Conservation (phyloP, 2,797 vertebrate species). For the Ceryle rudis region DNA sequence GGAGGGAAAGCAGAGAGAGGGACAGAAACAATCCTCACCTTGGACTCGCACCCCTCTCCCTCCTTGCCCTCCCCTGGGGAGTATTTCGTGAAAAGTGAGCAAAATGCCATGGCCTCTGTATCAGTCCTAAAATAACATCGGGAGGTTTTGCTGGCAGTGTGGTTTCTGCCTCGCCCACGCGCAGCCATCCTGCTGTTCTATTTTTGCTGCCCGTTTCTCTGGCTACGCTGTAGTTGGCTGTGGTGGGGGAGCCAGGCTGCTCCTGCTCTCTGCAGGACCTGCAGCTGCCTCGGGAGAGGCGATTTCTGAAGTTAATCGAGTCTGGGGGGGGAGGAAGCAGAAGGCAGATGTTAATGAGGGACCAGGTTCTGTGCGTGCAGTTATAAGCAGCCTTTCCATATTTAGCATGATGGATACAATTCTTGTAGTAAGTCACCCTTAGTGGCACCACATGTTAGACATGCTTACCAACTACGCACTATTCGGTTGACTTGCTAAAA, state of each 20-base stretch:
- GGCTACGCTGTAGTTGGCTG: slow-evolving; percentile 83
- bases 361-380: neutral
- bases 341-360: neutral
- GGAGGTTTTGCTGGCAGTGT: slow-evolving; percentile 90
- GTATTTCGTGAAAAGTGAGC: slow-evolving; percentile 32
- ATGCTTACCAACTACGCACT: neutral
- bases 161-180: slow-evolving; percentile 95
- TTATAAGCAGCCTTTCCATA: neutral
- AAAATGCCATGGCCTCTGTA: slow-evolving; percentile 72
- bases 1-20: neutral
- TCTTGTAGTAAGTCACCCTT: neutral
- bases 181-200: slow-evolving; percentile 90
- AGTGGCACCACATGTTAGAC: neutral
- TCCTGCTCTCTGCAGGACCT: slow-evolving; percentile 74
- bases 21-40: neutral
- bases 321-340: neutral
- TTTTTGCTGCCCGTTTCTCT: slow-evolving; percentile 91
- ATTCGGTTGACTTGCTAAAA: neutral
- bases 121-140: slow-evolving; percentile 80
- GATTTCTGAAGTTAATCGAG: slow-evolving; percentile 21
- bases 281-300: slow-evolving; percentile 49
- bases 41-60: neutral
- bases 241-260: slow-evolving; percentile 63
- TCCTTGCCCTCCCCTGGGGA: neutral
- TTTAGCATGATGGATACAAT: neutral